Evolutionary conservation across 37 sponge, comb jelly and placozoan genomes (phyloP).

Genomic region (Aplysina aerophoba): DNA sequence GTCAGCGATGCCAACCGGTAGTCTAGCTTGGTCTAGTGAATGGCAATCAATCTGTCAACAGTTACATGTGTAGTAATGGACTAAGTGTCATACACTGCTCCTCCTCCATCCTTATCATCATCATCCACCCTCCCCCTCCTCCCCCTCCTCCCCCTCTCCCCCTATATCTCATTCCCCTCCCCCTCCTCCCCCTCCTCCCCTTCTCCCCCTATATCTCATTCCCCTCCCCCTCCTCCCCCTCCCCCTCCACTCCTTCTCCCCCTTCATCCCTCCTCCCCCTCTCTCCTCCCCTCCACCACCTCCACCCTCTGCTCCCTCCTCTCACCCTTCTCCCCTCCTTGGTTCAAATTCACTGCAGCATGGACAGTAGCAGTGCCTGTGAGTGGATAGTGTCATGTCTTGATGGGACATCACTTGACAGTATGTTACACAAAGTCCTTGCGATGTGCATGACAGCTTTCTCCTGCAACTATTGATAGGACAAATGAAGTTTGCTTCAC

Average conservation of each 20-base stretch:
- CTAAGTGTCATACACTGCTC: too few relatives aligned
- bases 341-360: constrained; percentile 17
- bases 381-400: constrained; percentile 6
- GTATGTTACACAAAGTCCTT: neutral
- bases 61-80: too few relatives aligned
- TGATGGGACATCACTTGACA: constrained; percentile 24
- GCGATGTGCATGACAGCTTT: too few relatives aligned
- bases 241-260: neutral
- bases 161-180: too few relatives aligned
- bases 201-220: neutral
- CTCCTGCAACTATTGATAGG: too few relatives aligned
- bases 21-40: too few relatives aligned
- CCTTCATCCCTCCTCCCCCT: neutral
- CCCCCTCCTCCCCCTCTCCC: constrained; percentile 19
- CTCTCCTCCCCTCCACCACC: neutral
- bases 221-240: neutral
- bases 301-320: neutral
- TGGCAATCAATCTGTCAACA: too few relatives aligned
- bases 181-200: neutral
- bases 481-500: too few relatives aligned
- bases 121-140: constrained; percentile 18
- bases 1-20: too few relatives aligned
- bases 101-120: neutral
- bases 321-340: constrained; percentile 1
- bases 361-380: constrained; percentile 31